A percentile compares a stretch with the other conserved stretches of the same genome.
Evolutionary conservation across 1,140 invertebrate species (phyloP).

Genomic region (Eumaeus atala): DNA sequence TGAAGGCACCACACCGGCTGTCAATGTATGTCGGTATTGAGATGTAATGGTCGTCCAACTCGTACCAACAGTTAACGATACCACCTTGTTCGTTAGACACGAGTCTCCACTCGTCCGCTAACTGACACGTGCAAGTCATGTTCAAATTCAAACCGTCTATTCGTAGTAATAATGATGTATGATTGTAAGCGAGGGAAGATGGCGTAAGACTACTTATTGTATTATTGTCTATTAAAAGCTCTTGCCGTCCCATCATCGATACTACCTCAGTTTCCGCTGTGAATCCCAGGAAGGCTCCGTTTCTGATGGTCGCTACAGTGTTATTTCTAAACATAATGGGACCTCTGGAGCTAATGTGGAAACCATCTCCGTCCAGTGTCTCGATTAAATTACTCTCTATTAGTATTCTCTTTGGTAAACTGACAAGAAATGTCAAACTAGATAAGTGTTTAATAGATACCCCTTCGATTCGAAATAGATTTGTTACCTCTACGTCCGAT

Average conservation of each 20-base stretch:
- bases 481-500: slow-evolving; percentile 81
- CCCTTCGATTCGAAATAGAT: slow-evolving; percentile 78
- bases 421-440: slow-evolving; percentile 79
- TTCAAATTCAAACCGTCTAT: slow-evolving; percentile 77
- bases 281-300: slow-evolving; percentile 78
- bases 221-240: slow-evolving; percentile 80
- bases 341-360: slow-evolving; percentile 77
- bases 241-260: slow-evolving; percentile 47
- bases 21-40: slow-evolving; percentile 55
- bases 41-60: slow-evolving; percentile 46
- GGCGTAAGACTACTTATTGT: slow-evolving; percentile 74
- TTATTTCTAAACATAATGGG: slow-evolving; percentile 81
- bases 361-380: slow-evolving; percentile 78
- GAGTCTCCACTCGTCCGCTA: slow-evolving; percentile 59
- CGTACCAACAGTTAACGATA: slow-evolving; percentile 55
- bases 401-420: slow-evolving; percentile 74
- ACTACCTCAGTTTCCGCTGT: slow-evolving; percentile 68
- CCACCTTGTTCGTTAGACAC: slow-evolving; percentile 44
- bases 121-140: slow-evolving; percentile 76
- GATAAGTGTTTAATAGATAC: slow-evolving; percentile 76
- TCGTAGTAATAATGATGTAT: slow-evolving; percentile 70
- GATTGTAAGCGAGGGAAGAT: slow-evolving; percentile 77
- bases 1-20: slow-evolving; percentile 53
- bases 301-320: slow-evolving; percentile 72
- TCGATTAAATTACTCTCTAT: slow-evolving; percentile 78